Evolutionary conservation across 2,797 vertebrate genomes (phyloP).

Genomic region (Onychomys arenicola): DNA sequence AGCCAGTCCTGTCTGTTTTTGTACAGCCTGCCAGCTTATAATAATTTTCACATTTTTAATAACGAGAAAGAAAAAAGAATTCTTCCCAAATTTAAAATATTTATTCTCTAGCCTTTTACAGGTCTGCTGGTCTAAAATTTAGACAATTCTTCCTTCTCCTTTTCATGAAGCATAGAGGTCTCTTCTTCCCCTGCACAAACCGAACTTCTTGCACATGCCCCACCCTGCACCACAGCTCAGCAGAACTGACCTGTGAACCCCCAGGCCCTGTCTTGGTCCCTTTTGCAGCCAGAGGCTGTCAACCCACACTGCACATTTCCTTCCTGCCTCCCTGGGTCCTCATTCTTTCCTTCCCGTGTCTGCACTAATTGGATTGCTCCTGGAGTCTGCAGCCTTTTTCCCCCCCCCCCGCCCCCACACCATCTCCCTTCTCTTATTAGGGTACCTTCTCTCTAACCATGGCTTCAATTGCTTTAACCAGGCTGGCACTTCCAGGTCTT

Average conservation of each 20-base stretch:
- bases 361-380: background rate
- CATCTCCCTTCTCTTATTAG: background rate
- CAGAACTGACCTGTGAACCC: background rate
- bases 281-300: background rate
- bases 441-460: background rate
- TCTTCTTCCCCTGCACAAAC: background rate
- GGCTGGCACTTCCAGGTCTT: background rate
- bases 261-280: background rate
- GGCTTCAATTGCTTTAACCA: background rate
- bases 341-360: background rate
- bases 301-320: background rate
- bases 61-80: background rate
- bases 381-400: background rate
- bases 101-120: background rate
- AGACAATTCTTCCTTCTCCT: background rate
- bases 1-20: background rate
- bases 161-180: background rate
- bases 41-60: conserved; percentile 21
- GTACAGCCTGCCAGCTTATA: background rate
- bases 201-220: accelerated
- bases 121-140: background rate
- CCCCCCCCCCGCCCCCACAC: no score
- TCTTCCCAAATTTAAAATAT: background rate
- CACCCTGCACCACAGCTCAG: background rate
- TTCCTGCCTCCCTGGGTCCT: background rate